phyloP scores from a whole-genome alignment of 2,113 vertebrate species.

The Datnioides undecimradiatus region DNA sequence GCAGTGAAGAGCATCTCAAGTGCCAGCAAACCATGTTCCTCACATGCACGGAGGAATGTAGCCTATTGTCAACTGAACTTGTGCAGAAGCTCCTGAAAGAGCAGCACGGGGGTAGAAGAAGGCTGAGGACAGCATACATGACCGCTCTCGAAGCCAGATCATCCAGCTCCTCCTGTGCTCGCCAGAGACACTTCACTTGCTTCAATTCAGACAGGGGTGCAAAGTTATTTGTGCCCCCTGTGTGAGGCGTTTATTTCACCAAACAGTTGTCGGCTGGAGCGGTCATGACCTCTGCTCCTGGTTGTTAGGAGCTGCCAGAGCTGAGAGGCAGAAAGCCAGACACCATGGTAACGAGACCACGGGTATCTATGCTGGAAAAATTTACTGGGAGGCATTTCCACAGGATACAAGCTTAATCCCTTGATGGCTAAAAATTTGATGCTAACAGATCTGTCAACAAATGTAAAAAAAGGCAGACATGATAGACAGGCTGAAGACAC shows the following conservation, averaged over 20 bases:
- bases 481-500: slow-evolving; percentile 40
- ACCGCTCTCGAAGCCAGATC: slow-evolving; percentile 41
- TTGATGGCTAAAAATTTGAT: slow-evolving; percentile 12
- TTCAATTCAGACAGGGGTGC: slow-evolving; percentile 59
- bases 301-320: slow-evolving; percentile 61
- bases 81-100: slow-evolving; percentile 52
- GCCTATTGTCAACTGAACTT: slow-evolving; percentile 66
- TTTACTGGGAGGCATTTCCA: slow-evolving; percentile 34
- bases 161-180: slow-evolving; percentile 34
- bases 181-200: slow-evolving; percentile 46
- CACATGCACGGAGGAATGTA: slow-evolving; percentile 69
- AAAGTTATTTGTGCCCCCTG: slow-evolving; percentile 77
- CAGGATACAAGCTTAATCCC: slow-evolving; percentile 9
- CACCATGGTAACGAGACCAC: slow-evolving; percentile 62
- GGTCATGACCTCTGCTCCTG: slow-evolving; percentile 70
- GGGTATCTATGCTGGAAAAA: slow-evolving; percentile 36
- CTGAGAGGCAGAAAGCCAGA: slow-evolving; percentile 62
- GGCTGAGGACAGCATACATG: slow-evolving; percentile 30
- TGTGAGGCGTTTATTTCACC: slow-evolving; percentile 73
- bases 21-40: slow-evolving; percentile 74
- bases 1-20: slow-evolving; percentile 65
- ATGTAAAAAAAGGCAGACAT: slow-evolving; percentile 12
- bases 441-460: slow-evolving; percentile 32
- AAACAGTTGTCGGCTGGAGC: slow-evolving; percentile 72
- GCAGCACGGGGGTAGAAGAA: slow-evolving; percentile 15